Evolutionary conservation across 2,113 vertebrate species (phyloP).

Genomic region (Amazona guildingii): DNA sequence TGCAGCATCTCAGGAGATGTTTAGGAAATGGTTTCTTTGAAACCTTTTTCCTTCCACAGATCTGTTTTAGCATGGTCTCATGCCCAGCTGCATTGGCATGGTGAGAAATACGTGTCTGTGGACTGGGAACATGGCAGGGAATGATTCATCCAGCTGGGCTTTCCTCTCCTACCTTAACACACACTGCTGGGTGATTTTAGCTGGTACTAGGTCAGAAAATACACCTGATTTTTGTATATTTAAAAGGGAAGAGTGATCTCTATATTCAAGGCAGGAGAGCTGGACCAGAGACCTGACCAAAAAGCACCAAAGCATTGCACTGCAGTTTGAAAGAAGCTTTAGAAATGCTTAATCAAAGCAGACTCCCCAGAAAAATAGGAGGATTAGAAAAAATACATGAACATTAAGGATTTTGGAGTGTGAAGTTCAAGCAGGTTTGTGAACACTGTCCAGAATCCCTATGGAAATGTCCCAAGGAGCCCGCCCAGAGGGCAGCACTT

Average conservation of each 20-base stretch:
- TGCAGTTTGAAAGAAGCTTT: background rate
- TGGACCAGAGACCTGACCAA: background rate
- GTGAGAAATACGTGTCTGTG: background rate
- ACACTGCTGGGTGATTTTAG: background rate
- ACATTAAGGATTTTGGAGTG: background rate
- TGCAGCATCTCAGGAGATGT: background rate
- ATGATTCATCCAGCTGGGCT: background rate
- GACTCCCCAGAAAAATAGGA: background rate
- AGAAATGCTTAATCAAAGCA: background rate
- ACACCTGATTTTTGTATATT: background rate
- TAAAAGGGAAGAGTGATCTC: background rate
- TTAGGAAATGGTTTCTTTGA: background rate
- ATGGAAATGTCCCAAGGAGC: background rate
- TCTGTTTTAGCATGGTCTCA: accelerated
- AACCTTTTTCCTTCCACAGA: background rate
- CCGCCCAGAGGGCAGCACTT: background rate
- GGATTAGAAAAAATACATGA: background rate
- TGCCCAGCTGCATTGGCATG: accelerated
- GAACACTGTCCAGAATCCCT: background rate
- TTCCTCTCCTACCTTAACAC: background rate
- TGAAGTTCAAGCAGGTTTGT: background rate
- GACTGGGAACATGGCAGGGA: background rate
- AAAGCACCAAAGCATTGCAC: background rate
- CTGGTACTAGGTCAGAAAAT: background rate
- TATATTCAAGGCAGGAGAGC: background rate